Evolutionary conservation across 53 echinoderm and acorn worm genomes (phyloP), one percentile per base, ranked within the genome.

Genomic region (Antedon mediterranea): DNA sequence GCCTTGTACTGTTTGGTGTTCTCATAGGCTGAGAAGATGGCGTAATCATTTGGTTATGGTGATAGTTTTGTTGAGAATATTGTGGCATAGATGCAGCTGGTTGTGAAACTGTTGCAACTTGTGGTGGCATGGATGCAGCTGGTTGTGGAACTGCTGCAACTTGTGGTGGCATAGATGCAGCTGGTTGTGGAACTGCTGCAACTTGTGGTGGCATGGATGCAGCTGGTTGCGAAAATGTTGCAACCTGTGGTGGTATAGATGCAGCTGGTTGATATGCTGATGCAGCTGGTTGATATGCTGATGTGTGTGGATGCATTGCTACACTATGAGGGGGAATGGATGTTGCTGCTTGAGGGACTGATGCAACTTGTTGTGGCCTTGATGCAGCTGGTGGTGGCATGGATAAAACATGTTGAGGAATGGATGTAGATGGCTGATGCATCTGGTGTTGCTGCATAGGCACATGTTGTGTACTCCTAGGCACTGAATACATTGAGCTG

Each of bases 181-280:
- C 81, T 84, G 88, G 83, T 70, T 91, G 73, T 30, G 78, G 32
- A 30, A 89, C 87, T 18, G 86, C 72, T 43, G 90, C 88, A 78
- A 86, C 81, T 37, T 85, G 77, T 71, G 88, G 93, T 0, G 73
- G 74, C 15, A 74, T 30, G 32, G 74, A 29, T 34, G 37, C 23
- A 31, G 43, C 26, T 37, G n/a, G 81, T 30, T 71, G 77, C 71
- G 80, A 85, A 75, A 80, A 6, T 77, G 84, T 32, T 72, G 84
- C 4, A 76, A 37, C 27, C 81, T 80, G 32, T 75, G 71, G 26
- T 18, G 80, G 42, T 41, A 31, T 15, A 57, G 79, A 31, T 79
- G 79, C 3, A 34, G 78, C 1, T 29, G 34, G 75, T 9, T 43
- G 32, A 6, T 26, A 41, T 30, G 74, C 27, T 72, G 78, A 71